Conservation (phyloP, 2,888 invertebrate species). For the Coenonympha arcania region DNA sequence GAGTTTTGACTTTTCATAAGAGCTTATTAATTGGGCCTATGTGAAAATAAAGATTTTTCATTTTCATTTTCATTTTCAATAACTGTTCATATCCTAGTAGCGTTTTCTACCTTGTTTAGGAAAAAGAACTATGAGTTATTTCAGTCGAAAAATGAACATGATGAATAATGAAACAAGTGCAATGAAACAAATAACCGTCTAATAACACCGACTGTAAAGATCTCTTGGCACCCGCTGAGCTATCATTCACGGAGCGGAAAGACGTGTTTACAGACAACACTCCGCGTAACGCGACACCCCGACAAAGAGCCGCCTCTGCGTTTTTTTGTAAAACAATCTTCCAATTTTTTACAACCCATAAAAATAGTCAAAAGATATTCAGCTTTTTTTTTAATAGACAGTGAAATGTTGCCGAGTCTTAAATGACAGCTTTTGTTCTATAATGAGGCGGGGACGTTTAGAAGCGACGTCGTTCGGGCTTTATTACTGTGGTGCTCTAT, state of each 20-base stretch:
- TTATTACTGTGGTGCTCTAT: constrained; percentile 63
- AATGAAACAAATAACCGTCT: constrained; percentile 29
- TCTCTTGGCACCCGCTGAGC: constrained; percentile 55
- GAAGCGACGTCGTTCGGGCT: constrained; percentile 55
- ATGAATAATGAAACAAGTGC: constrained; percentile 21
- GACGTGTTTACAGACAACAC: constrained; percentile 71
- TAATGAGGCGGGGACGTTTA: constrained; percentile 69
- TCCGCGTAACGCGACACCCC: constrained; percentile 57
- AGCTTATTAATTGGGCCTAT: no score
- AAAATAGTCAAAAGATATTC: constrained; percentile 73
- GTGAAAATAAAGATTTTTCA: no score
- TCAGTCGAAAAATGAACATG: neutral
- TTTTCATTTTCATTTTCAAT: no score
- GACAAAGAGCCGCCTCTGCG: constrained; percentile 70
- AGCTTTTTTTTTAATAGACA: constrained; percentile 70
- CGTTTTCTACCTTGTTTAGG: no score
- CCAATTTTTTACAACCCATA: constrained; percentile 71
- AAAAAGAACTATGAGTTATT: no score
- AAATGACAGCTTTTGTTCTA: constrained; percentile 73
- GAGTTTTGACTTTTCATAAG: no score
- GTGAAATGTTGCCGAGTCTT: constrained; percentile 73
- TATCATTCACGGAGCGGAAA: constrained; percentile 63
- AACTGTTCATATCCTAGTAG: no score
- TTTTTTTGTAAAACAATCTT: constrained; percentile 70
- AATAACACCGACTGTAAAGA: constrained; percentile 29